A percentile compares a stretch with the other conserved stretches of the same genome.
Conservation (phyloP, 2,888 invertebrate species). For the Masnerella sp. region DNA sequence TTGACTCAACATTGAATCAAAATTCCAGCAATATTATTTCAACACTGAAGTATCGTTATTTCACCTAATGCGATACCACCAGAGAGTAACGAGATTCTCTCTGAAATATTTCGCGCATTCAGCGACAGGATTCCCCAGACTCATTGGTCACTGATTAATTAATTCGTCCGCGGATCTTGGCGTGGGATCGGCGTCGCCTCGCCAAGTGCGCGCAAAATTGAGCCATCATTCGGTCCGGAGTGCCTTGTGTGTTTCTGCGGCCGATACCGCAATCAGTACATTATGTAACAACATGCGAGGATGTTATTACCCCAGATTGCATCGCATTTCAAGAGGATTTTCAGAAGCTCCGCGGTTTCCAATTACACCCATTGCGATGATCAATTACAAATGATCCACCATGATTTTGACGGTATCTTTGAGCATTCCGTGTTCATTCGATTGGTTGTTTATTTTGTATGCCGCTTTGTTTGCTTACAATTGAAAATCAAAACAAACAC, state of each 20-base stretch:
- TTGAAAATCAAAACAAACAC: too few species aligned
- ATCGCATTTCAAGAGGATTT: slow-evolving; percentile 34
- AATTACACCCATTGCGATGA: slow-evolving; percentile 38
- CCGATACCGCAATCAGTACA: slow-evolving; percentile 41
- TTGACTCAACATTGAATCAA: too few species aligned
- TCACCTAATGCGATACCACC: too few species aligned
- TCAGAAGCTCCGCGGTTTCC: slow-evolving; percentile 17
- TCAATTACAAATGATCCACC: slow-evolving; percentile 31
- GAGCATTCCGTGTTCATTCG: too few species aligned
- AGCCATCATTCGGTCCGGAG: slow-evolving; percentile 21
- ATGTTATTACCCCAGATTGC: slow-evolving; percentile 45
- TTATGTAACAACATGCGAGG: slow-evolving; percentile 38
- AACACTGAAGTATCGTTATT: too few species aligned
- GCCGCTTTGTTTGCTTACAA: too few species aligned
- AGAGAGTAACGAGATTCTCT: too few species aligned
- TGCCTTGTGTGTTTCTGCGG: slow-evolving; percentile 27
- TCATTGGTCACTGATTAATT: slow-evolving; percentile 12
- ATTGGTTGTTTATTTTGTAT: too few species aligned
- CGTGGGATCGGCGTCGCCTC: neutral
- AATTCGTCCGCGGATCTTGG: slow-evolving; percentile 1
- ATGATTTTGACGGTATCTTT: too few species aligned
- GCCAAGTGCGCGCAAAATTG: slow-evolving; percentile 13
- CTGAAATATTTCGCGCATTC: too few species aligned
- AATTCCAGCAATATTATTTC: too few species aligned
- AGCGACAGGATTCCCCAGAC: too few species aligned